Conservation (phyloP, 1,140 invertebrate genomes). For the Sminthurinus signatus region DNA sequence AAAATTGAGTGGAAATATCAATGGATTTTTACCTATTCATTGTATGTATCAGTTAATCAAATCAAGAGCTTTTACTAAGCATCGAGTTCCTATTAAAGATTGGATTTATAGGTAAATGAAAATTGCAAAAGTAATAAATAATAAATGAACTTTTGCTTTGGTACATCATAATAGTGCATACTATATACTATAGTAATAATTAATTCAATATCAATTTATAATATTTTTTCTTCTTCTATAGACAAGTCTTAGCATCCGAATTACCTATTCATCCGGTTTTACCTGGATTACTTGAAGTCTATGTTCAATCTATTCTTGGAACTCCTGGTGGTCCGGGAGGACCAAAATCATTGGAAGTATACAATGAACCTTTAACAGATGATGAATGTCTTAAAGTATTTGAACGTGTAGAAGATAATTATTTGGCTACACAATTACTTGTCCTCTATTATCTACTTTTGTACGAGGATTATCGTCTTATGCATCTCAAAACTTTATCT, state of each 20-base stretch:
- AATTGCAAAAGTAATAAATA: no score
- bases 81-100: conserved; percentile 87
- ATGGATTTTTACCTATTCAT: conserved; percentile 91
- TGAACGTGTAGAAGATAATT: conserved; percentile 55
- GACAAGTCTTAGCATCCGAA: conserved; percentile 78
- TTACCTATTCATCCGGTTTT: conserved; percentile 87
- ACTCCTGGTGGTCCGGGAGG: conserved; percentile 48
- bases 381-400: conserved; percentile 83
- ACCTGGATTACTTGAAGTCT: conserved; percentile 89
- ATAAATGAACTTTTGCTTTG: no score
- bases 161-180: no score
- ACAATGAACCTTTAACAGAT: conserved; percentile 86
- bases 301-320: conserved; percentile 85
- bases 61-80: conserved; percentile 89
- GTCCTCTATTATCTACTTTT: conserved; percentile 86
- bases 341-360: conserved; percentile 58
- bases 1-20: conserved; percentile 78
- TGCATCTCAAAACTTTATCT: conserved; percentile 55
- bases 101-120: conserved; percentile 75
- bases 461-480: conserved; percentile 83
- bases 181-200: no score
- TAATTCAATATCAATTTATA: no score
- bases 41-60: conserved; percentile 95
- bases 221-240: conserved; percentile 40
- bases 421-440: conserved; percentile 78